These are phyloP conservation scores for Arctocebus calabarensis DNA, from an alignment of 2,797 vertebrate genomes.

Conservation along the genomic window DNA sequence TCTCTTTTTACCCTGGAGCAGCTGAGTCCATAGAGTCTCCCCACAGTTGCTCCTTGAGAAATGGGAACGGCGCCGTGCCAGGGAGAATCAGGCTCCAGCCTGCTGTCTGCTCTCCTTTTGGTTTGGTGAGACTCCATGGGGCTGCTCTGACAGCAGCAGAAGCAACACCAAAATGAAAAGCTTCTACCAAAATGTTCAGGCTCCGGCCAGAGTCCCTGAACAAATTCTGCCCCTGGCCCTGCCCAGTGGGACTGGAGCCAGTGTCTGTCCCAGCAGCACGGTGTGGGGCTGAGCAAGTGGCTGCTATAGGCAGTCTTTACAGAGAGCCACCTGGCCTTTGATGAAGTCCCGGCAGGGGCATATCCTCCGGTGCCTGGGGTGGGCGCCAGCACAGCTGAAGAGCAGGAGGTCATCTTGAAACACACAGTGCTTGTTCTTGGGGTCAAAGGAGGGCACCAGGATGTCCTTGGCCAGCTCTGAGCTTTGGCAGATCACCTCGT, in stretches of 20 bases:
- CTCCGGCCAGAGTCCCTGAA: conserved; percentile 76
- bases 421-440: conserved; percentile 93
- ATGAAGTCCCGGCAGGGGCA: conserved; percentile 99
- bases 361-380: conserved; percentile 92
- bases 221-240: not conserved
- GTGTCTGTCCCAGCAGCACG: not conserved
- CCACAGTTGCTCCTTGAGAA: conserved; percentile 72
- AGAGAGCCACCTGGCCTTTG: conserved; percentile 99
- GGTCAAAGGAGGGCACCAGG: conserved; percentile 94
- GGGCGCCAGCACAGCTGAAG: conserved; percentile 98
- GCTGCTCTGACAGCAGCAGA: conserved; percentile 72
- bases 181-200: conserved; percentile 83
- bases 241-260: not conserved
- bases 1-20: conserved; percentile 49
- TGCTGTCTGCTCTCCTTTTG: conserved; percentile 68
- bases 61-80: conserved; percentile 45
- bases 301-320: conserved; percentile 94
- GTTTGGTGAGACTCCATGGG: conserved; percentile 76
- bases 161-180: conserved; percentile 58
- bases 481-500: conserved; percentile 94
- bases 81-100: conserved; percentile 46
- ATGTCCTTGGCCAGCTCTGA: conserved; percentile 95
- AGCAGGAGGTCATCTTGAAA: conserved; percentile 97
- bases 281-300: rapidly evolving
- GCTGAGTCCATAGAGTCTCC: conserved; percentile 73